phyloP scores from a whole-genome alignment of 2,797 vertebrate genomes.

The Pseudochirops cupreus region DNA sequence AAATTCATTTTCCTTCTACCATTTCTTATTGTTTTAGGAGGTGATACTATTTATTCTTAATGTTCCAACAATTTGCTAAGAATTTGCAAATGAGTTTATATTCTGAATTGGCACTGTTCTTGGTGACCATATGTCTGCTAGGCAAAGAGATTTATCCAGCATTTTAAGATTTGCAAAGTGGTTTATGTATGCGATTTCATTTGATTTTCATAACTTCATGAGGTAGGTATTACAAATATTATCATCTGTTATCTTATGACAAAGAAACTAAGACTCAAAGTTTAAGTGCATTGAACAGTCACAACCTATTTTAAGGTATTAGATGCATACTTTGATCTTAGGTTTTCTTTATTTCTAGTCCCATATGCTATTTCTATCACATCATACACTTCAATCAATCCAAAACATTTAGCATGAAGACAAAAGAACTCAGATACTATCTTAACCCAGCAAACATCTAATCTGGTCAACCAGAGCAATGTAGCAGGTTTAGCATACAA shows the following conservation, averaged over 20 bases:
- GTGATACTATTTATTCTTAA: too few species aligned
- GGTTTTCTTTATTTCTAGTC: too few species aligned
- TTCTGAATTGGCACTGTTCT: not conserved
- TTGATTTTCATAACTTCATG: not conserved
- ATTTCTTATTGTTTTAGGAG: too few species aligned
- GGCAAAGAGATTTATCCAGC: not conserved
- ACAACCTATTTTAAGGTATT: not conserved
- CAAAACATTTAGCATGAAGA: not conserved
- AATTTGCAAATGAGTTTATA: too few species aligned
- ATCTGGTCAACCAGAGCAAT: not conserved
- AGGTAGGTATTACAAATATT: not conserved
- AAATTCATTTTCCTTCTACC: too few species aligned
- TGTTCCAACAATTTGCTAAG: too few species aligned
- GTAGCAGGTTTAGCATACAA: not conserved
- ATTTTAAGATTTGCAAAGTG: not conserved
- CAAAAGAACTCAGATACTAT: not conserved
- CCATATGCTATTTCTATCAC: not conserved
- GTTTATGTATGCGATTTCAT: too few species aligned
- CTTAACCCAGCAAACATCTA: not conserved
- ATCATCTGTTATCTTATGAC: not conserved
- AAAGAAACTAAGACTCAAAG: not conserved
- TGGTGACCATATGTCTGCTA: not conserved
- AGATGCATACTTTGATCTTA: too few species aligned
- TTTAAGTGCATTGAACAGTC: not conserved
- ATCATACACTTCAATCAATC: not conserved